Conservation (phyloP, 2,113 vertebrate genomes). For the Chionodraco myersi region DNA sequence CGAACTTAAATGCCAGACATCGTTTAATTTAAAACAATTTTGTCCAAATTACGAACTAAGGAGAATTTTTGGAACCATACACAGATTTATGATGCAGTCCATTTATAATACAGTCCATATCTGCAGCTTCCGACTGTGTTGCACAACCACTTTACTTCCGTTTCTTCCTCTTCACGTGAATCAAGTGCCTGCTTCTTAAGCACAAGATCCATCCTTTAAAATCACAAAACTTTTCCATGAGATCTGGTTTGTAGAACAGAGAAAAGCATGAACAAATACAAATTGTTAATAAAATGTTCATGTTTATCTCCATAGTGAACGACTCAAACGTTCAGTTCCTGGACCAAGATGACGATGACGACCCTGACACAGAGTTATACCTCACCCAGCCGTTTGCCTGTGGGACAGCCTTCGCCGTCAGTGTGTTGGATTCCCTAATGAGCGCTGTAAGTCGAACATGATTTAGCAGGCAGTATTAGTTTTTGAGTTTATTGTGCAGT, state of each 20-base stretch:
- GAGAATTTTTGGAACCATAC: neutral
- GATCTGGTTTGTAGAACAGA: slow-evolving; percentile 4
- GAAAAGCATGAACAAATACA: neutral
- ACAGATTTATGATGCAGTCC: no score
- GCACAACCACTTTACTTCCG: slow-evolving; percentile 41
- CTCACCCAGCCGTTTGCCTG: slow-evolving; percentile 98
- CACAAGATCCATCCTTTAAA: slow-evolving; percentile 35
- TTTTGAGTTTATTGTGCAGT: neutral
- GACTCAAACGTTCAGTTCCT: slow-evolving; percentile 99
- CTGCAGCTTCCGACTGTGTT: slow-evolving; percentile 56
- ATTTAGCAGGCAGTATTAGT: neutral
- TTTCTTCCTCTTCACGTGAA: slow-evolving; percentile 34
- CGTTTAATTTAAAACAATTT: slow-evolving; percentile 17
- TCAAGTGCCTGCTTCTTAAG: slow-evolving; percentile 49
- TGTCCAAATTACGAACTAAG: slow-evolving; percentile 23
- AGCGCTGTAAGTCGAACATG: slow-evolving; percentile 89
- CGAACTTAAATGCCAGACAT: slow-evolving; percentile 33
- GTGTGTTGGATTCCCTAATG: slow-evolving; percentile 98
- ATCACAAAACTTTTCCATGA: slow-evolving; percentile 5
- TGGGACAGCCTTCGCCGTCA: slow-evolving; percentile 97
- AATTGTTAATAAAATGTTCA: slow-evolving; percentile 19
- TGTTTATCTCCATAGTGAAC: slow-evolving; percentile 87
- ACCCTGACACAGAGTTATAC: slow-evolving; percentile 98
- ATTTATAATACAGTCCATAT: slow-evolving; percentile 72
- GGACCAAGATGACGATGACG: slow-evolving; percentile 99